These are phyloP conservation scores for Recurvirostra avosetta DNA, from an alignment of 2,113 vertebrate species.

Conservation along the genomic window DNA sequence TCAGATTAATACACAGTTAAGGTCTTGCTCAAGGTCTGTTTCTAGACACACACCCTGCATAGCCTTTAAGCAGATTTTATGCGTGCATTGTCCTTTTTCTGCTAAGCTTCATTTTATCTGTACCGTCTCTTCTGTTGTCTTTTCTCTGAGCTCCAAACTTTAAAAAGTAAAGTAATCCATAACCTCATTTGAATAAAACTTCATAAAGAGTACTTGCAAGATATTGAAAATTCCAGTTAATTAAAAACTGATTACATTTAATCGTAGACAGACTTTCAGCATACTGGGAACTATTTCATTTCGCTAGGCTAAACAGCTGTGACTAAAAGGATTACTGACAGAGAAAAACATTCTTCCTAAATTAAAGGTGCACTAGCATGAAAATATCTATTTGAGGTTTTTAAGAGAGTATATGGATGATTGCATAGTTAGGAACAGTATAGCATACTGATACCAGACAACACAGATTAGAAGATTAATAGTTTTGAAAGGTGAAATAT, in stretches of 20 bases:
- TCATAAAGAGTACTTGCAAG: neutral
- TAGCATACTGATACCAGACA: neutral
- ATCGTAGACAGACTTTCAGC: constrained; percentile 11
- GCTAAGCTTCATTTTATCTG: neutral
- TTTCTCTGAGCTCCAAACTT: constrained; percentile 13
- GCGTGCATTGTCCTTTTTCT: neutral
- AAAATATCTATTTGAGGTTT: neutral
- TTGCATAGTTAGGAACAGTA: neutral
- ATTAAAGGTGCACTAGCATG: neutral
- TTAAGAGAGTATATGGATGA: neutral
- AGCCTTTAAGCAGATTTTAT: neutral
- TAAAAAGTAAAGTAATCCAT: constrained; percentile 24
- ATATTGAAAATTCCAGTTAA: constrained; percentile 45
- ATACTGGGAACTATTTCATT: constrained; percentile 38
- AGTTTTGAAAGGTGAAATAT: neutral
- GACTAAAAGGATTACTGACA: constrained; percentile 47
- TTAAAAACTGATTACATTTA: constrained; percentile 64
- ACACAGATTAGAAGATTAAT: neutral
- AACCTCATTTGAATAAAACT: constrained; percentile 42
- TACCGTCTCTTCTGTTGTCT: neutral
- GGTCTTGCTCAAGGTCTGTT: neutral
- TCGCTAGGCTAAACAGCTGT: constrained; percentile 48
- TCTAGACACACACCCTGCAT: neutral
- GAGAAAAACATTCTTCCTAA: constrained; percentile 12
- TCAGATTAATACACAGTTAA: neutral